Percentiles rank a stretch among this genome's conserved stretches.
Evolutionary conservation across 2,888 invertebrate genomes (phyloP).

Genomic region (Cheilosia grossa): DNA sequence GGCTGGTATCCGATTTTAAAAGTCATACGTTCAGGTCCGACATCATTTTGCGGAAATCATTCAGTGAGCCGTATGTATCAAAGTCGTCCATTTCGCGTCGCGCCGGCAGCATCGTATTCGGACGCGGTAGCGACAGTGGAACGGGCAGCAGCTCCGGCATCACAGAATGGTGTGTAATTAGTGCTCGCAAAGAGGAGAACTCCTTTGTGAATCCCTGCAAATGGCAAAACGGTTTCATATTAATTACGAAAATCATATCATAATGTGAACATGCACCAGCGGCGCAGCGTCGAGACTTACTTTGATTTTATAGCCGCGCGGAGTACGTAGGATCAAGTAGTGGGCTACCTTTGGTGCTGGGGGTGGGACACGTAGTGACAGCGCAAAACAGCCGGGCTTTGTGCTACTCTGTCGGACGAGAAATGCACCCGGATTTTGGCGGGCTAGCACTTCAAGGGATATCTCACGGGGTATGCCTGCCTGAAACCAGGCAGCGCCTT

Average conservation of each 20-base stretch:
- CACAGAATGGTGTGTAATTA: constrained; percentile 98
- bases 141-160: constrained; percentile 98
- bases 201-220: constrained; percentile 97
- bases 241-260: constrained; percentile 49
- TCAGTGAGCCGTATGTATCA: constrained; percentile 89
- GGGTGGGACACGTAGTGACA: constrained; percentile 96
- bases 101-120: constrained; percentile 76
- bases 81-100: constrained; percentile 88
- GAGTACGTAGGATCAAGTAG: constrained; percentile 95
- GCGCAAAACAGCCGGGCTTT: constrained; percentile 96
- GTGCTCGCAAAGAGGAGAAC: constrained; percentile 94
- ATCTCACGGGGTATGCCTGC: constrained; percentile 97
- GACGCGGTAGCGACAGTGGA: constrained; percentile 91
- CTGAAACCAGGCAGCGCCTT: constrained; percentile 97
- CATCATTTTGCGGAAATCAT: constrained; percentile 91
- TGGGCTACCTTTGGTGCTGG: constrained; percentile 92
- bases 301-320: constrained; percentile 96
- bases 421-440: constrained; percentile 96
- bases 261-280: not conserved
- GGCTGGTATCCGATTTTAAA: constrained; percentile 73
- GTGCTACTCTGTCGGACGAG: constrained; percentile 97
- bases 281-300: constrained; percentile 83
- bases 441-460: constrained; percentile 94
- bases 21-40: constrained; percentile 87
- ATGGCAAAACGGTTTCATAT: constrained; percentile 52